Evolutionary conservation across 2,888 invertebrate species (phyloP).

Genomic region (Tanypteryx hageni): DNA sequence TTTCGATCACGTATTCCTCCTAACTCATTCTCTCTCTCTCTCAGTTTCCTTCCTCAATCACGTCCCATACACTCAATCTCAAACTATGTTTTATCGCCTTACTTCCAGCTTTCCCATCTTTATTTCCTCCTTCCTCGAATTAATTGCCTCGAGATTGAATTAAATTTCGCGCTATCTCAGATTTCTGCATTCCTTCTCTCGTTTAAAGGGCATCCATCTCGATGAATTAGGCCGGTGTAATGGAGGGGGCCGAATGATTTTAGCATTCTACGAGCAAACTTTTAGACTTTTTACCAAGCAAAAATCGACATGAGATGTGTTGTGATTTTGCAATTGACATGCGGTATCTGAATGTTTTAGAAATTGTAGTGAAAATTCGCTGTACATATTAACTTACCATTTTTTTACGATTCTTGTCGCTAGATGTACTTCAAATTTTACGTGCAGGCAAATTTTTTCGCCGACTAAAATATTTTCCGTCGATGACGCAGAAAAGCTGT

Average conservation of each 20-base stretch:
- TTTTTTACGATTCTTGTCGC: too few relatives aligned
- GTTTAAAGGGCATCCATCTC: background rate
- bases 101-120: background rate
- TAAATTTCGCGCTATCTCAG: background rate
- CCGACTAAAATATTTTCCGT: too few relatives aligned
- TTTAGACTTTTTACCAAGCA: too few relatives aligned
- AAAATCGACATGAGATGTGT: too few relatives aligned
- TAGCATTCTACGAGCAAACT: too few relatives aligned
- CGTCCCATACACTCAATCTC: slow-evolving; percentile 22
- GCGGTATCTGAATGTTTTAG: too few relatives aligned
- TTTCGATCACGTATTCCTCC: background rate
- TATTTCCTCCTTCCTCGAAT: background rate
- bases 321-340: too few relatives aligned
- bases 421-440: too few relatives aligned
- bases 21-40: slow-evolving; percentile 11
- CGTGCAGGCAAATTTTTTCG: too few relatives aligned
- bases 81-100: slow-evolving; percentile 19
- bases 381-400: too few relatives aligned
- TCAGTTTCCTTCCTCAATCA: slow-evolving; percentile 10
- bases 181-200: background rate
- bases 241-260: background rate
- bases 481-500: too few relatives aligned
- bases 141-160: slow-evolving; percentile 28
- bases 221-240: background rate
- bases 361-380: too few relatives aligned